Percentiles rank a stretch among this genome's conserved stretches.
Conservation (phyloP, 2,888 invertebrate species). For the Ametastegia equiseti region DNA sequence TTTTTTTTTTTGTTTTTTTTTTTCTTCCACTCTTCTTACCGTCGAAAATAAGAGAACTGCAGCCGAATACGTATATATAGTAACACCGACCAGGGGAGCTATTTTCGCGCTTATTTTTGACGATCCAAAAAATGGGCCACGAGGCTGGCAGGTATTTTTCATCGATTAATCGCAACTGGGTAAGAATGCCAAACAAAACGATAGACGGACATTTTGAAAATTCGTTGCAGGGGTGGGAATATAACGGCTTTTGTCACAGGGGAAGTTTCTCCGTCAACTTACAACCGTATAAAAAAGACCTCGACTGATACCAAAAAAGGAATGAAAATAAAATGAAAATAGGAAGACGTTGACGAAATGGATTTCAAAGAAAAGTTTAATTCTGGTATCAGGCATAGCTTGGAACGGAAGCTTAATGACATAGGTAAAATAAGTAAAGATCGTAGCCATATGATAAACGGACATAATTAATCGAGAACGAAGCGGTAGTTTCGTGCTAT, state of each 20-base stretch:
- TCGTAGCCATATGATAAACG: neutral
- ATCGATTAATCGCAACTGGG: constrained; percentile 27
- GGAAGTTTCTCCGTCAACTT: neutral
- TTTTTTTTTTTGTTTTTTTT: no score
- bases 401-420: no score
- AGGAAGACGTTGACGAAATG: neutral
- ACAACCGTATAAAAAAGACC: neutral
- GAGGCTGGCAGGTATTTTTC: constrained; percentile 16
- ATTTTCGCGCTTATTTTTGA: constrained; percentile 33
- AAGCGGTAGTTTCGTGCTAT: constrained; percentile 3
- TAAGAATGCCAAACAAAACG: constrained; percentile 10
- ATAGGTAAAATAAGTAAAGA: neutral
- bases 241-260: neutral
- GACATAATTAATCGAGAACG: constrained; percentile 27
- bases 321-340: neutral
- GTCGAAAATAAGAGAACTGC: neutral
- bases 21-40: no score
- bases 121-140: constrained; percentile 44
- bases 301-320: neutral
- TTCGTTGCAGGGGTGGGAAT: constrained; percentile 5
- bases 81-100: neutral
- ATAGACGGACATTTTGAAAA: constrained; percentile 27
- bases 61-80: no score
- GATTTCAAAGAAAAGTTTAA: no score
- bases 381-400: no score